Evolutionary conservation across 2,113 vertebrate species (phyloP), one percentile per base, ranked within the genome.

Genomic region (Ceyx cyanopectus): DNA sequence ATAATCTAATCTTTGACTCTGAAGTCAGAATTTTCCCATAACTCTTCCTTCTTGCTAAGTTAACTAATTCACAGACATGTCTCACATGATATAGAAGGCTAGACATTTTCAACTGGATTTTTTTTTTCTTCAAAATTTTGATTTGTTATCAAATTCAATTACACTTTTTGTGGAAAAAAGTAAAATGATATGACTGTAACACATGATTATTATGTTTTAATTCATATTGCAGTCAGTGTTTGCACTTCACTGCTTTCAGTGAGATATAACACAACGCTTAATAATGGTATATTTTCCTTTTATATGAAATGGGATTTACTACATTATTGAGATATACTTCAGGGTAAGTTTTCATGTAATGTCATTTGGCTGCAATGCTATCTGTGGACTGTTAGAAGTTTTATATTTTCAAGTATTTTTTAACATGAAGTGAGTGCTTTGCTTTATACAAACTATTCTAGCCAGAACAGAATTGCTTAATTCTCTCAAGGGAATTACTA

Each of bases 81-180:
- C 37, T 73, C 50, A 43, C 5, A 6, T 30, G 3, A 22, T 70
- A 81, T 40, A 75, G 21, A 26, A 63, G 11, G 29, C 9, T 78
- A 48, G 56, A 54, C 58, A 57, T 60, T 56, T 63, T 62, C 32
- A 69, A 74, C 12, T 56, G 63, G 7, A 32, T 81, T 86, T 61
- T 14, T 6, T n/a, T 90, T 66, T 70, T 58, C 43, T 63, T 66
- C 30, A 18, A 22, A 85, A 61, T 6, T 14, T 19, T 48, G 30
- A 63, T 19, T 60, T 0, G 0, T 9, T 77, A 46, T 78, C 2
- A 57, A 90, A 70, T 43, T 37, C 32, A 46, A 1, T 51, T 73
- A 61, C 18, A 37, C 5, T 70, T 78, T 32, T 16, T 4, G 20
- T 61, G 9, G 27, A 43, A 75, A 70, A 70, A 72, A 48, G 10